A percentile compares a stretch with the other conserved stretches of the same genome.
phyloP scores from a whole-genome alignment of 2,888 invertebrate genomes.

The Drosophila yooni region DNA sequence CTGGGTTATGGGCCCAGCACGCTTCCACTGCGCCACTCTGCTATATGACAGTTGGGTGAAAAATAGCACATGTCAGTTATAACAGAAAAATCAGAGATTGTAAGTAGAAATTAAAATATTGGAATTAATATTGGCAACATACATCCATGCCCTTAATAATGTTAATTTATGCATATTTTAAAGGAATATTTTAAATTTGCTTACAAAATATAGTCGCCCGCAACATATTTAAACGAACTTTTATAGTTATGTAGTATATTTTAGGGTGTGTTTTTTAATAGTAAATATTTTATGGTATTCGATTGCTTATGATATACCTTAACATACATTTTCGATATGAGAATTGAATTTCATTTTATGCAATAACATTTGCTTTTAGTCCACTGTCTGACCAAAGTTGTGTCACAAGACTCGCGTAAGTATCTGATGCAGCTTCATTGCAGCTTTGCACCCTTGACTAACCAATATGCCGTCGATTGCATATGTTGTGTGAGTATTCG shows the following conservation, averaged over 20 bases:
- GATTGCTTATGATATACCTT: neutral
- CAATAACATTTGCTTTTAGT: neutral
- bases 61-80: slow-evolving; percentile 14
- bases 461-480: slow-evolving; percentile 14
- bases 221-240: neutral
- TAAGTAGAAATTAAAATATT: neutral
- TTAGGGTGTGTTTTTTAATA: neutral
- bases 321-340: too few relatives aligned
- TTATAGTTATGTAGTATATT: neutral
- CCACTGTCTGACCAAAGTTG: slow-evolving; percentile 26
- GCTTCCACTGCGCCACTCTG: slow-evolving; percentile 70
- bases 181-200: neutral
- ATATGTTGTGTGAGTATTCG: slow-evolving; percentile 15
- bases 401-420: slow-evolving; percentile 18
- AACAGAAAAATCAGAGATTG: neutral
- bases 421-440: slow-evolving; percentile 38
- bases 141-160: neutral
- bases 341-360: neutral
- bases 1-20: slow-evolving; percentile 66
- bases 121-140: neutral
- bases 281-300: neutral
- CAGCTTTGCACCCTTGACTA: slow-evolving; percentile 15
- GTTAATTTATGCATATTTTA: neutral
- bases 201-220: neutral
- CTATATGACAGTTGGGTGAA: neutral